Evolutionary conservation across 2,113 vertebrate species (phyloP).

Genomic region (Glaucidium brasilianum): DNA sequence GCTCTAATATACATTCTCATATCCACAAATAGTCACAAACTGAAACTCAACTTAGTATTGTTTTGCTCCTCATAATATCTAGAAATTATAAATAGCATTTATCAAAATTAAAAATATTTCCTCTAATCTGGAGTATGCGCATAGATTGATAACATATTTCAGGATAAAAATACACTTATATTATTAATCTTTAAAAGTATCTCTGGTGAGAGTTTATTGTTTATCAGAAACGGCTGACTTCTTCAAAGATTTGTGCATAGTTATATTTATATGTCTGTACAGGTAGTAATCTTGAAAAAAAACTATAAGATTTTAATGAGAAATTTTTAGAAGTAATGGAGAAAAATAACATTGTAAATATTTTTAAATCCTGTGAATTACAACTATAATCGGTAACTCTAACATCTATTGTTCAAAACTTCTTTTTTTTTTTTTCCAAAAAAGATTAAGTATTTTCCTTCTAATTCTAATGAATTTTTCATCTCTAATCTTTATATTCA

Average conservation of each 20-base stretch:
- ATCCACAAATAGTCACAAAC: not conserved
- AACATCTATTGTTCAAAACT: not conserved
- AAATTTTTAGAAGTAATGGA: not conserved
- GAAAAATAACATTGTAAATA: not conserved
- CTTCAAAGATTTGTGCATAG: not conserved
- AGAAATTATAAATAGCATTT: not conserved
- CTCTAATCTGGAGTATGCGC: not conserved
- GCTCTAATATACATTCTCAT: not conserved
- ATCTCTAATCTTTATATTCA: not conserved
- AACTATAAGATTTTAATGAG: accelerated
- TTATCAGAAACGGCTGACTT: not conserved
- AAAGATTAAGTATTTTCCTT: not conserved
- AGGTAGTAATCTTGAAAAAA: not conserved
- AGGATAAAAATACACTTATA: not conserved
- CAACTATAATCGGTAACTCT: not conserved
- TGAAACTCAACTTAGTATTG: not conserved
- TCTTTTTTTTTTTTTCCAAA: not conserved
- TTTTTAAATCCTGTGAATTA: not conserved
- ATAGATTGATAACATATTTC: not conserved
- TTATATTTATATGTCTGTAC: not conserved
- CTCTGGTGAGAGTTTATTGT: not conserved
- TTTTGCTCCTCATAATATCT: not conserved
- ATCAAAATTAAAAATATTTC: not conserved
- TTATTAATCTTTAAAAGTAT: not conserved
- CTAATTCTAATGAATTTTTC: not conserved